phyloP scores from a whole-genome alignment of 2,113 vertebrate genomes.

The Calypte anna region DNA sequence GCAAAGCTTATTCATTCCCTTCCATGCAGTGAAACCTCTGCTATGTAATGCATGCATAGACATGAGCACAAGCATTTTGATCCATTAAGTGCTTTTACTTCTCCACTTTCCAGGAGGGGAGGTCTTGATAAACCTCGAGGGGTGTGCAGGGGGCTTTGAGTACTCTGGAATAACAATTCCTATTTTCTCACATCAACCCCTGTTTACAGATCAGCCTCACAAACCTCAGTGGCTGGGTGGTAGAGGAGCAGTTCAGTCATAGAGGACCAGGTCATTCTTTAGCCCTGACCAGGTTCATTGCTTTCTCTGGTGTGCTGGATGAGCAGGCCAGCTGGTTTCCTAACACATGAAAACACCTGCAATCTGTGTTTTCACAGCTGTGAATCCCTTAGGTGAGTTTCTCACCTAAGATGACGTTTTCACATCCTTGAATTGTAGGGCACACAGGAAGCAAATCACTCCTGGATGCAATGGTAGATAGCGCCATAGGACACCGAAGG shows the following conservation, averaged over 20 bases:
- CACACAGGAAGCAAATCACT: not conserved
- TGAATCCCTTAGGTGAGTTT: not conserved
- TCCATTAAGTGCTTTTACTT: not conserved
- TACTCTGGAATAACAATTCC: not conserved
- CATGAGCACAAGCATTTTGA: accelerated
- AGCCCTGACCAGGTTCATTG: not conserved
- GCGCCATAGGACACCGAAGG: not conserved
- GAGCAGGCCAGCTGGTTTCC: not conserved
- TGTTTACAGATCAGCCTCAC: not conserved
- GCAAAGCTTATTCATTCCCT: not conserved
- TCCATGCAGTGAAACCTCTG: not conserved
- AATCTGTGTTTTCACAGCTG: not conserved
- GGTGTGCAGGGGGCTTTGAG: not conserved
- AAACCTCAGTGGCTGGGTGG: accelerated
- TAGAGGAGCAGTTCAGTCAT: not conserved
- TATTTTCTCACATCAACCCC: not conserved
- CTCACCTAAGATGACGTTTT: not conserved
- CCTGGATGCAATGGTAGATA: not conserved
- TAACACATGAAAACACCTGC: accelerated
- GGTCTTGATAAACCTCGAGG: accelerated
- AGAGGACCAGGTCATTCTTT: not conserved
- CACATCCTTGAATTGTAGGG: not conserved
- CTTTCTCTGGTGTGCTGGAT: not conserved
- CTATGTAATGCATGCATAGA: not conserved
- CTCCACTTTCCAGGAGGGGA: not conserved